Evolutionary conservation across 2,113 vertebrate genomes (phyloP), one percentile per base, ranked within the genome.

Genomic region (Lates calcarifer): DNA sequence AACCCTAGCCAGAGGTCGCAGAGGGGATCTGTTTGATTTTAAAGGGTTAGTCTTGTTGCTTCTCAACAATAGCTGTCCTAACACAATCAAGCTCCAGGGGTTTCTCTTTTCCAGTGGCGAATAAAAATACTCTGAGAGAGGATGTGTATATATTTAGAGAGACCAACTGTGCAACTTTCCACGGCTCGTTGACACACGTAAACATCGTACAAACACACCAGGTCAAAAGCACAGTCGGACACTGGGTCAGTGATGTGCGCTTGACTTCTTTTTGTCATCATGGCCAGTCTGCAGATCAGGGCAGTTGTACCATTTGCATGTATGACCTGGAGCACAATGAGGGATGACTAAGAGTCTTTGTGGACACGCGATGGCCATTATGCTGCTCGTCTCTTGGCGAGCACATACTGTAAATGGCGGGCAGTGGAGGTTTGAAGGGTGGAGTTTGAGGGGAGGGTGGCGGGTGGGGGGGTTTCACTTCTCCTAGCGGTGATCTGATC

Each of bases 31-130:
- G 29, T 69, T 26, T 49, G 56, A 70, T 71, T 87, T 56, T 35
- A 24, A 57, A 65, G 37, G 55, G 67, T 53, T 51, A 37, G 70
- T 77, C 14, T 70, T 67, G 79, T 68, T 86, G 45, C 15, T 79
- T 75, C 49, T 29, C 49, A 82, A 87, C 86, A 91, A 55, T 84
- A 84, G 86, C 43, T 73, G 64, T 71, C 61, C 41, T 51, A 80
- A 90, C 73, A 78, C 75, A 94, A 87, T 91, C 75, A 81, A 88
- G 74, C 81, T 81, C 83, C 79, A 67, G 73, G 88, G 85, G 74
- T 83, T 77, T 58, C 86, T 22, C 65, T 63, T 53, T 75, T 87
- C 67, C 82, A 86, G 69, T 24, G 22, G 68, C 7, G 61, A 84
- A 88, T 90, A 68, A 84, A 89, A 90, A 87, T 83, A 87, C 43